Evolutionary conservation across 2,888 invertebrate genomes (phyloP).

Genomic region (Deroplatys truncata): DNA sequence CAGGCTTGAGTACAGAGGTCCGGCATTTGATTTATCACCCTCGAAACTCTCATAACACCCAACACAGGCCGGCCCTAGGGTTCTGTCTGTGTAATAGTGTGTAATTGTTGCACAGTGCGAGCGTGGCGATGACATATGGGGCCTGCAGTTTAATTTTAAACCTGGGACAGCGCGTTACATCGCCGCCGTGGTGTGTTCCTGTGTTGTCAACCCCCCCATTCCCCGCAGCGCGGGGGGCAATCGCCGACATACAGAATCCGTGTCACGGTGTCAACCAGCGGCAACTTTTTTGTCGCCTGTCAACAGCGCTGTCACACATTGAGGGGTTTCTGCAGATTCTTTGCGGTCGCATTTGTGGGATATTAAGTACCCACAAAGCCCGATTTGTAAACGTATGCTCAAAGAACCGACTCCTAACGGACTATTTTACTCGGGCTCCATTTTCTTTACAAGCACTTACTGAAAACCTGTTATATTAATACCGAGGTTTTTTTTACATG

Average conservation of each 20-base stretch:
- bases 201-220: background rate
- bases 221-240: background rate
- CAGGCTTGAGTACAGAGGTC: background rate
- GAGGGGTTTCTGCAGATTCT: background rate
- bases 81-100: conserved; percentile 7
- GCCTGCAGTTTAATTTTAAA: conserved; percentile 15
- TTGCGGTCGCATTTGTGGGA: background rate
- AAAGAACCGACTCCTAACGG: background rate
- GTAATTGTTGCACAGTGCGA: conserved; percentile 19
- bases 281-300: background rate
- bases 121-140: conserved; percentile 21
- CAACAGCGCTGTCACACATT: background rate
- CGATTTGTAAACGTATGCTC: background rate
- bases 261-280: background rate
- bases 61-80: background rate
- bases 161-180: background rate
- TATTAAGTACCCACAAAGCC: background rate
- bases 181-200: background rate
- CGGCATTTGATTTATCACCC: conserved; percentile 18
- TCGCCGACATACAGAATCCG: background rate
- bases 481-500: too few species aligned
- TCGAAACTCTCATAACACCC: conserved; percentile 14
- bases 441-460: too few species aligned
- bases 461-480: too few species aligned
- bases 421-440: too few species aligned